Evolutionary conservation across 2,113 vertebrate species (phyloP).

Genomic region (Barbus barbus): DNA sequence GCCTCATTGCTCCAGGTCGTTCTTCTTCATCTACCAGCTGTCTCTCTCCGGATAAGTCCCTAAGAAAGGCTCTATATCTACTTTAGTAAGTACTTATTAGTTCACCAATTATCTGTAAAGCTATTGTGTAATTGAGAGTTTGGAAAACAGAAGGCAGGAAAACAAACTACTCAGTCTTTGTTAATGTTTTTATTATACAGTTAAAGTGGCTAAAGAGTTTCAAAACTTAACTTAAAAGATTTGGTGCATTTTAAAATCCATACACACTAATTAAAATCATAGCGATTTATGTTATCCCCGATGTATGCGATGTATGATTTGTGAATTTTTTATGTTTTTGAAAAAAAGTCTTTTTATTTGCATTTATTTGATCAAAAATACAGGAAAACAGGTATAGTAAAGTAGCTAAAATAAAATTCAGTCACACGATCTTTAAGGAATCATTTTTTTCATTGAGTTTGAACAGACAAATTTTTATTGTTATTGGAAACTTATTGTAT

Average conservation of each 20-base stretch:
- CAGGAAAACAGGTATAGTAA: neutral
- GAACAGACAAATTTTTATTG: no score
- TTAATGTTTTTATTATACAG: neutral
- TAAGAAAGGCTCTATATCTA: neutral
- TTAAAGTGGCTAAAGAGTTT: no score
- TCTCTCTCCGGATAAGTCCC: neutral
- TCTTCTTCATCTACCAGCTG: neutral
- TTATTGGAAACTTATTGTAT: no score
- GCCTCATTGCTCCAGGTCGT: conserved; percentile 5
- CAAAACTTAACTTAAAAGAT: neutral
- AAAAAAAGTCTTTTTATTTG: neutral
- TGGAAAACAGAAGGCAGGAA: neutral
- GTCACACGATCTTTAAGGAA: no score
- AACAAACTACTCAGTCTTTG: neutral
- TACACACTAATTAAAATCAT: neutral
- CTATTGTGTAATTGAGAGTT: neutral
- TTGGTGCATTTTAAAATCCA: neutral
- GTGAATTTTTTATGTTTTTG: neutral
- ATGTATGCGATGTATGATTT: no score
- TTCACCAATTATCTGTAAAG: neutral
- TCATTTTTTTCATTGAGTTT: no score
- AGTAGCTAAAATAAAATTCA: no score
- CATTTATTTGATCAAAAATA: neutral
- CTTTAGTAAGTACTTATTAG: conserved; percentile 8
- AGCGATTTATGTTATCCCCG: neutral